Conservation (phyloP, 1,140 invertebrate species). For the Laupala kohalensis region DNA sequence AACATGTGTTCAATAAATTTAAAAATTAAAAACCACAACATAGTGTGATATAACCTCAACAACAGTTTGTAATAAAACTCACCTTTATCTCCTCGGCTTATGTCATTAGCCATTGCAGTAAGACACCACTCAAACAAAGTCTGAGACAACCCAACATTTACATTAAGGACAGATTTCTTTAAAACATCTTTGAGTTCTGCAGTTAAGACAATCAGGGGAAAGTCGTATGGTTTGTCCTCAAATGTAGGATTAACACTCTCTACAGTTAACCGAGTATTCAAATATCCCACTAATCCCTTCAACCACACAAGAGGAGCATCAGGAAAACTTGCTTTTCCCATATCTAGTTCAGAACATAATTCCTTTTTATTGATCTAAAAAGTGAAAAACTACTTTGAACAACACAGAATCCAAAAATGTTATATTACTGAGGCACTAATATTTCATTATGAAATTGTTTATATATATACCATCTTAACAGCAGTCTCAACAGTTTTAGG, state of each 20-base stretch:
- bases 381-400: neutral
- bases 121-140: neutral
- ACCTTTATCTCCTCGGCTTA: neutral
- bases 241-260: neutral
- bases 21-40: neutral
- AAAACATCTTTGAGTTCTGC: neutral
- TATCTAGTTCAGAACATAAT: neutral
- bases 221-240: neutral
- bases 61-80: neutral
- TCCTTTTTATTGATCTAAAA: neutral
- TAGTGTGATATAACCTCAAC: too few species aligned
- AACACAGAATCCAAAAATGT: too few species aligned
- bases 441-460: neutral
- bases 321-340: neutral
- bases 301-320: neutral
- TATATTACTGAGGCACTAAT: neutral
- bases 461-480: neutral
- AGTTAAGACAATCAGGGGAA: neutral
- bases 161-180: neutral
- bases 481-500: neutral
- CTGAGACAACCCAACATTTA: neutral
- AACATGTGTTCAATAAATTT: neutral
- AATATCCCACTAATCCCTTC: neutral
- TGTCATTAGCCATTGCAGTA: neutral
- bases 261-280: neutral